Conservation (phyloP, 53 echinoderm and acorn worm genomes). For the Hippasteria phrygiana region DNA sequence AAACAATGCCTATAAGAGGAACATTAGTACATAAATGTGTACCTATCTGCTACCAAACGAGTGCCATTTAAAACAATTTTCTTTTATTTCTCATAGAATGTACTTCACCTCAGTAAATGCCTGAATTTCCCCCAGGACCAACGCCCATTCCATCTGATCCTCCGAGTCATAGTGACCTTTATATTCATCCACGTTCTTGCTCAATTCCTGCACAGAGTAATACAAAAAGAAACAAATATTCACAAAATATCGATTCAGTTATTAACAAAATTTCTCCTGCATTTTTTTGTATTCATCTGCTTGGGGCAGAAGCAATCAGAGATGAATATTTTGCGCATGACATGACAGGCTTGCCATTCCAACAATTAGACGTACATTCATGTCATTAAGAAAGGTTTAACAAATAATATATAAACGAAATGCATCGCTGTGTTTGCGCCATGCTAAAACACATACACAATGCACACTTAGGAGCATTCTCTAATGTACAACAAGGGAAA, state of each 20-base stretch:
- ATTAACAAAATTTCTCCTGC: not conserved
- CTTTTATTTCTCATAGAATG: not conserved
- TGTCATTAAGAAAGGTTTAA: not conserved
- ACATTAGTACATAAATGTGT: no score
- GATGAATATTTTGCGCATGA: not conserved
- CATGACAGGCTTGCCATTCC: not conserved
- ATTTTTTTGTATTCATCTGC: not conserved
- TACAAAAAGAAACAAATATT: not conserved
- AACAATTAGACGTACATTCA: not conserved
- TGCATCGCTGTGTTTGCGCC: no score
- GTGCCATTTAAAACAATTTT: no score
- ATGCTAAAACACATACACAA: no score
- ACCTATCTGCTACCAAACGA: no score
- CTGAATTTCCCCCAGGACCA: constrained; percentile 95
- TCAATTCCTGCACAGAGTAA: constrained; percentile 63
- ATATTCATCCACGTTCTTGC: constrained; percentile 84
- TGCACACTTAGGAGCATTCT: no score
- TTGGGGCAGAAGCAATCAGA: not conserved
- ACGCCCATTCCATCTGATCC: constrained; percentile 88
- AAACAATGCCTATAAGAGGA: no score
- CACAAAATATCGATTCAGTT: not conserved
- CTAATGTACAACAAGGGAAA: no score
- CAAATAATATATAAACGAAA: no score
- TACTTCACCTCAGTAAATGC: constrained; percentile 84
- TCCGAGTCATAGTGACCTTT: constrained; percentile 72